Conservation (phyloP, 92 coral and sea anemone species). For the Meandrina meandrites region DNA sequence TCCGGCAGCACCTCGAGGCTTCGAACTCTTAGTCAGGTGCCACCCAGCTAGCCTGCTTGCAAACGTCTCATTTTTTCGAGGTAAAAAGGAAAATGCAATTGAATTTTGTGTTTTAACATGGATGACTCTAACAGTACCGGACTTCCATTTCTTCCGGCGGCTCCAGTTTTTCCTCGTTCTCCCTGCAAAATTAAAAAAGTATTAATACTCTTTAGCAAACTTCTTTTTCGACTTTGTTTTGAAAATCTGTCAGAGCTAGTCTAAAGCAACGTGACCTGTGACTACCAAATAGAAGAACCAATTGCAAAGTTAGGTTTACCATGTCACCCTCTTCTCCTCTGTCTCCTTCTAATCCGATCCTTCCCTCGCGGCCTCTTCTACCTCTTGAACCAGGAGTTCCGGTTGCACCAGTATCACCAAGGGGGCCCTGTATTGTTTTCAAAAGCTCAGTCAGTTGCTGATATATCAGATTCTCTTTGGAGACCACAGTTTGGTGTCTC, state of each 20-base stretch:
- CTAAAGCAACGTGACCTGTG: too few relatives aligned
- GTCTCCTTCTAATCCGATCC: not conserved
- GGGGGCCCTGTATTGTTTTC: not conserved
- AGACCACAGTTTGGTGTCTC: not conserved
- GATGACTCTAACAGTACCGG: not conserved
- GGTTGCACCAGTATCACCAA: not conserved
- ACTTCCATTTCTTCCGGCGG: not conserved
- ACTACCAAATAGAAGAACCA: too few relatives aligned
- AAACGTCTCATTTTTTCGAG: too few relatives aligned
- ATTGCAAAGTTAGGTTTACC: not conserved
- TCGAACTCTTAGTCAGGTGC: too few relatives aligned
- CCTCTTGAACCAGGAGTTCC: conserved; percentile 8
- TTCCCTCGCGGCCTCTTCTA: not conserved
- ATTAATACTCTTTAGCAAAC: too few relatives aligned
- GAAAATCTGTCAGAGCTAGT: not conserved
- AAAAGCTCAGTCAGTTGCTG: not conserved
- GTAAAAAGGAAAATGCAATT: not conserved
- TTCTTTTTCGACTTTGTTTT: too few relatives aligned
- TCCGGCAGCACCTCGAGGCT: too few relatives aligned
- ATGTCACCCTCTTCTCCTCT: not conserved
- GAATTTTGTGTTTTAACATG: not conserved
- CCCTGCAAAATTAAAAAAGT: not conserved
- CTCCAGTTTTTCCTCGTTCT: not conserved
- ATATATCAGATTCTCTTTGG: not conserved
- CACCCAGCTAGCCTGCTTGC: too few relatives aligned